Evolutionary conservation across 2,797 vertebrate genomes (phyloP).

Genomic region (Tinamus major): DNA sequence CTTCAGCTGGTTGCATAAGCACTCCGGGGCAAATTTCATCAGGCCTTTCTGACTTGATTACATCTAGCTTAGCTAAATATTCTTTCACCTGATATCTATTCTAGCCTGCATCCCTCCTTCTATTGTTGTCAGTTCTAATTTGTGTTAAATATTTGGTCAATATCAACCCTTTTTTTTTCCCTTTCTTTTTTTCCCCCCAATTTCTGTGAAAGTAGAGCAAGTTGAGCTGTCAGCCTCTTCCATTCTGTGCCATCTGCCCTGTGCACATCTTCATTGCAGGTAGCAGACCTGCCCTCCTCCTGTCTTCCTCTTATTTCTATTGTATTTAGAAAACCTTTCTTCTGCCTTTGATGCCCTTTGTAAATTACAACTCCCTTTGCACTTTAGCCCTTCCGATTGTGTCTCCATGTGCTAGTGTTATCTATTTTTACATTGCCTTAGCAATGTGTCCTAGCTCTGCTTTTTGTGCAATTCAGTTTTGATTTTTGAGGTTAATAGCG

Average conservation of each 20-base stretch:
- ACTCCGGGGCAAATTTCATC: slow-evolving; percentile 15
- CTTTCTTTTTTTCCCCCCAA: neutral
- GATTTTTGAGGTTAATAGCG: slow-evolving; percentile 61
- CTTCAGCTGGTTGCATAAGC: neutral
- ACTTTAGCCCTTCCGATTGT: neutral
- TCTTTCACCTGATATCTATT: slow-evolving; percentile 25
- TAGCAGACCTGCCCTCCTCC: neutral
- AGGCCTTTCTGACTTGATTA: slow-evolving; percentile 44
- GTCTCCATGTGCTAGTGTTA: neutral
- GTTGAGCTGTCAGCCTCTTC: neutral
- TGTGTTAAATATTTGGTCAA: neutral
- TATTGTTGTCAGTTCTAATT: slow-evolving; percentile 48
- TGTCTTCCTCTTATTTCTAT: neutral
- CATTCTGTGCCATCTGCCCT: neutral
- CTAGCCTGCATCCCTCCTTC: neutral
- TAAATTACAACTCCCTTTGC: slow-evolving; percentile 17
- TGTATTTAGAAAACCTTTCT: slow-evolving; percentile 32
- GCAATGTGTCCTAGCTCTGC: slow-evolving; percentile 15
- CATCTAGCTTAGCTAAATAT: slow-evolving; percentile 37
- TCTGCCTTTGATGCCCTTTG: slow-evolving; percentile 31
- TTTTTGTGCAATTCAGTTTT: slow-evolving; percentile 30
- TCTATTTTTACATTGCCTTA: slow-evolving; percentile 38
- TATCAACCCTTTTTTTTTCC: neutral
- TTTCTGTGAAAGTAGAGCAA: neutral
- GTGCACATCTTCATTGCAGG: neutral